Percentiles rank a stretch among this genome's conserved stretches.
Conservation (phyloP, 2,113 vertebrate genomes). For the Pterocles orientalis region DNA sequence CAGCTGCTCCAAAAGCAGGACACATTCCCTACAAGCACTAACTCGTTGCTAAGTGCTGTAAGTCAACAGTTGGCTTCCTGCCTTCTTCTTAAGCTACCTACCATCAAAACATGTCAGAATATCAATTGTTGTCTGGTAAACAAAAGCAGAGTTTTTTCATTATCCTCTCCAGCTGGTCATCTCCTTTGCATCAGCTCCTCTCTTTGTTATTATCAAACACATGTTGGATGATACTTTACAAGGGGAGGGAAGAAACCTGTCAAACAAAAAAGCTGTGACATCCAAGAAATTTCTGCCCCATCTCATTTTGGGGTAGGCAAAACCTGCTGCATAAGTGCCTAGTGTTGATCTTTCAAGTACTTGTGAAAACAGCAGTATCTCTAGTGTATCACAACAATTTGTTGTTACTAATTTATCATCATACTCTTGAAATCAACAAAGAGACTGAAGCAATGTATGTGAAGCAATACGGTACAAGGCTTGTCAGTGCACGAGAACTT, state of each 20-base stretch:
- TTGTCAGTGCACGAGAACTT: constrained; percentile 6
- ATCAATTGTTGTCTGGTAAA: constrained; percentile 68
- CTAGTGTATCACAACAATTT: neutral
- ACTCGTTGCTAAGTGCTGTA: constrained; percentile 54
- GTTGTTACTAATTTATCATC: neutral
- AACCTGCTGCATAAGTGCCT: neutral
- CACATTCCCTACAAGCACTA: constrained; percentile 32
- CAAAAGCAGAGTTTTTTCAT: constrained; percentile 33
- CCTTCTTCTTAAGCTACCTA: constrained; percentile 70
- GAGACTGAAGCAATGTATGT: constrained; percentile 32
- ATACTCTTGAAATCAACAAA: constrained; percentile 6
- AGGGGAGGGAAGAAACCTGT: neutral
- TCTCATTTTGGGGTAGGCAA: neutral
- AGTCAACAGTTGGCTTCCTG: constrained; percentile 68
- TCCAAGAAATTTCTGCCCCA: neutral
- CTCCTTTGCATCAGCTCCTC: constrained; percentile 10
- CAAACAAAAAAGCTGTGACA: neutral
- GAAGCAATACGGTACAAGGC: neutral
- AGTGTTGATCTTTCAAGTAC: neutral
- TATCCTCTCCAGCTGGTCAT: constrained; percentile 34
- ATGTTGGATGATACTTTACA: neutral
- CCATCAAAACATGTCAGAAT: constrained; percentile 67
- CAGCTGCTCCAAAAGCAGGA: constrained; percentile 51
- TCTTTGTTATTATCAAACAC: constrained; percentile 1
- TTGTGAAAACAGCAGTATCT: constrained; percentile 41